Percentiles rank a stretch among this genome's conserved stretches.
Conservation (phyloP, 1,140 invertebrate genomes). For the Drusus annulatus region DNA sequence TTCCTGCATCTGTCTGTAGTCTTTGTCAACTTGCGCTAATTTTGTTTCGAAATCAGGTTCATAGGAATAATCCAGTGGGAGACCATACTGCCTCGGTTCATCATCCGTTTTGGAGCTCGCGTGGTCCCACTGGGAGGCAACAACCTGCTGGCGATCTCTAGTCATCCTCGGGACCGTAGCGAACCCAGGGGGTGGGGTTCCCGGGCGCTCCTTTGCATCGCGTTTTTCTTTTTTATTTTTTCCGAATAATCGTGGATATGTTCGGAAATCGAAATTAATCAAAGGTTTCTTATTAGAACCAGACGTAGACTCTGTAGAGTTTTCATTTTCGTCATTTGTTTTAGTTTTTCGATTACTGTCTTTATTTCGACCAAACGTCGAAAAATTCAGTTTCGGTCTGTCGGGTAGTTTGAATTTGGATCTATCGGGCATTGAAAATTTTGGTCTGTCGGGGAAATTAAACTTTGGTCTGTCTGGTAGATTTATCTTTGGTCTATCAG, state of each 20-base stretch:
- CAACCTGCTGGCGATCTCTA: conserved; percentile 58
- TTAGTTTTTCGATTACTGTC: conserved; percentile 52
- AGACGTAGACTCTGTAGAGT: conserved; percentile 61
- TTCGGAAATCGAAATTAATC: conserved; percentile 82
- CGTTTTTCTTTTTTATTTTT: conserved; percentile 72
- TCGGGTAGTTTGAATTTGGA: conserved; percentile 77
- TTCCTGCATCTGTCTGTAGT: conserved; percentile 58
- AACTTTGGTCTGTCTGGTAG: conserved; percentile 70
- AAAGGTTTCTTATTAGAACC: conserved; percentile 56
- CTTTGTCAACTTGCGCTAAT: conserved; percentile 56
- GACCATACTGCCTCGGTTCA: conserved; percentile 52
- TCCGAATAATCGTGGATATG: conserved; percentile 82
- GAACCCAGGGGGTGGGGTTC: conserved; percentile 69
- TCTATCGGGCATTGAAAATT: conserved; percentile 72
- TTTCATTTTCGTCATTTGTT: conserved; percentile 49
- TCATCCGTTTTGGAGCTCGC: conserved; percentile 45
- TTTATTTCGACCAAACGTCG: conserved; percentile 64
- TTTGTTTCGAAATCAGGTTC: conserved; percentile 53
- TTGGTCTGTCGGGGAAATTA: conserved; percentile 72
- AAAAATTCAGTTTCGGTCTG: conserved; percentile 72
- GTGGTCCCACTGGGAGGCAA: conserved; percentile 50
- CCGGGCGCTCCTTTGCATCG: conserved; percentile 69
- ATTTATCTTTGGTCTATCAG: conserved; percentile 66
- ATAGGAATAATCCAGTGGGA: conserved; percentile 31
- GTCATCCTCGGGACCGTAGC: conserved; percentile 62